phyloP scores from a whole-genome alignment of 2,113 vertebrate species.

The Manacus vitellinus region DNA sequence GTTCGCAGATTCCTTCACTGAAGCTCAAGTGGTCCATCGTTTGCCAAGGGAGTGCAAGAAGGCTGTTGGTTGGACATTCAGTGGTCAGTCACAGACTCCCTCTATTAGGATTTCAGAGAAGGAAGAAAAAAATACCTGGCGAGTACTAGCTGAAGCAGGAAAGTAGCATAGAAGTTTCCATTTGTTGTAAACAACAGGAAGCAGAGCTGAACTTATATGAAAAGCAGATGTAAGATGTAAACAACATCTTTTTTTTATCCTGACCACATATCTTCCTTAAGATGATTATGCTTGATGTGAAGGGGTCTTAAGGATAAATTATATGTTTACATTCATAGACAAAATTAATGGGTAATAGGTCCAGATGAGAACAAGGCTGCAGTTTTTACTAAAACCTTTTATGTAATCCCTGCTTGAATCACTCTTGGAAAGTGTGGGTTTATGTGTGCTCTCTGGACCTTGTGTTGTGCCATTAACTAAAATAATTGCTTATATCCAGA shows the following conservation, averaged over 20 bases:
- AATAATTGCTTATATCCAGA: slow-evolving; percentile 19
- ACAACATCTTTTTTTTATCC: background rate
- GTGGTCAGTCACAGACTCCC: rapidly evolving
- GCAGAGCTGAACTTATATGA: background rate
- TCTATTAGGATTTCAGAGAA: background rate
- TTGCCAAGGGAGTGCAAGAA: background rate
- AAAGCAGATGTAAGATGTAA: background rate
- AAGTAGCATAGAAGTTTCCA: background rate
- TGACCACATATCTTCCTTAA: slow-evolving; percentile 1
- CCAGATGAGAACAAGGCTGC: background rate
- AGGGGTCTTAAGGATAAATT: background rate
- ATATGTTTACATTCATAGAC: background rate
- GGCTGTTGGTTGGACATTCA: background rate
- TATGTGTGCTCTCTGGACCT: background rate
- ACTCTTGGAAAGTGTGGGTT: background rate
- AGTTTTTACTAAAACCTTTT: slow-evolving; percentile 5
- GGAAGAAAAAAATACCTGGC: background rate
- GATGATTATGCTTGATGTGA: background rate
- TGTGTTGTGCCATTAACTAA: slow-evolving; percentile 8
- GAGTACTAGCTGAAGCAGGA: background rate
- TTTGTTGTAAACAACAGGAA: background rate
- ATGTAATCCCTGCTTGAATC: background rate
- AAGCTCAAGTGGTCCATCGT: background rate
- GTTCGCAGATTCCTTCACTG: background rate
- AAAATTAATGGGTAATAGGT: slow-evolving; percentile 3